These are phyloP conservation scores for human DNA, from an alignment of 2,113 vertebrate genomes.

Conservation along the genomic window DNA sequence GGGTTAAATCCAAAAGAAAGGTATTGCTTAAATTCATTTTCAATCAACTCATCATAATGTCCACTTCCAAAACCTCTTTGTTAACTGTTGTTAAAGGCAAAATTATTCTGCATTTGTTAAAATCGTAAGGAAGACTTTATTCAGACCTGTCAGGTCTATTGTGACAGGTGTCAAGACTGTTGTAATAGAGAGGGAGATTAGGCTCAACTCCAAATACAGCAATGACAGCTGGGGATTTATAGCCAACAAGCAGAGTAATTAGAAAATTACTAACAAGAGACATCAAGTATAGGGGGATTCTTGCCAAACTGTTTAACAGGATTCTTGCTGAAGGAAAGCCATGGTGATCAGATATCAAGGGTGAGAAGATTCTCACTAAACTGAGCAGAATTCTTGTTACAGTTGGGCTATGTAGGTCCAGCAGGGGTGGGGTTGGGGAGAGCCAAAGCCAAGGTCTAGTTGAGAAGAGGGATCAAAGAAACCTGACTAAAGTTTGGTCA, in stretches of 20 bases:
- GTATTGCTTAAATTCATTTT: neutral
- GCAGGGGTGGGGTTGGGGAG: neutral
- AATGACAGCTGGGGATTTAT: neutral
- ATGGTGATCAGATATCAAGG: neutral
- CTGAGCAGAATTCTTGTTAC: neutral
- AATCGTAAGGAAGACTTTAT: neutral
- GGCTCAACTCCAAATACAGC: neutral
- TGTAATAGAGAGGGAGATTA: neutral
- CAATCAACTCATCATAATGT: neutral
- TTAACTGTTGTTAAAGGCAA: neutral
- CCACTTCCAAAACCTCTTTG: neutral
- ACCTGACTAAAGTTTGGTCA: neutral
- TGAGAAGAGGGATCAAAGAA: neutral
- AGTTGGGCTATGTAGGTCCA: neutral
- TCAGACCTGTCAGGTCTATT: neutral
- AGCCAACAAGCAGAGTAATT: neutral
- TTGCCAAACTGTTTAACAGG: neutral
- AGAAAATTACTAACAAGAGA: neutral
- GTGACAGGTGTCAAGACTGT: neutral
- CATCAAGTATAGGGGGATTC: neutral
- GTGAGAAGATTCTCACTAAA: neutral
- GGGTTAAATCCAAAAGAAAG: neutral
- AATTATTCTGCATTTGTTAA: neutral
- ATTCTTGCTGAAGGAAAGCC: neutral
- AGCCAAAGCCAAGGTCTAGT: neutral